Evolutionary conservation across 2,113 vertebrate species (phyloP).

Genomic region (Heterocephalus glaber): DNA sequence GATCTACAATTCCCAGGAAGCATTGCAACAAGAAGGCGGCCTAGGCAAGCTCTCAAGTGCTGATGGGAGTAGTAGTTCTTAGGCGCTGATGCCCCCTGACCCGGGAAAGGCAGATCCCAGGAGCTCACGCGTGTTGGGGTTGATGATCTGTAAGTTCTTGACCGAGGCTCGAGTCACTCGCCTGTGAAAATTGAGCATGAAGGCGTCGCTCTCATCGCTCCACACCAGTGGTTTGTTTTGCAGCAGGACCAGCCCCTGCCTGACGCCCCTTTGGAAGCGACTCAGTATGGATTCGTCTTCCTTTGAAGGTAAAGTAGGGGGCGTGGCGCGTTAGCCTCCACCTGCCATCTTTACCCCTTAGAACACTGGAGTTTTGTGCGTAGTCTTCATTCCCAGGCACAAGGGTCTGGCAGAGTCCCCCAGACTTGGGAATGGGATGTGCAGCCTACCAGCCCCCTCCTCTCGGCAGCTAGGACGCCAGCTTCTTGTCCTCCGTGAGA

Average conservation of each 20-base stretch:
- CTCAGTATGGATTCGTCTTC: slow-evolving; percentile 86
- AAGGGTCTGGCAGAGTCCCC: neutral
- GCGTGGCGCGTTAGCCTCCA: neutral
- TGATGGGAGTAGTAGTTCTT: neutral
- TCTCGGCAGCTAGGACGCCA: no score
- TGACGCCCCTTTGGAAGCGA: slow-evolving; percentile 85
- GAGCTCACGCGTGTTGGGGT: slow-evolving; percentile 88
- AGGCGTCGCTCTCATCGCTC: slow-evolving; percentile 89
- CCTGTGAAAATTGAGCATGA: slow-evolving; percentile 91
- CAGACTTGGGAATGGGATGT: neutral
- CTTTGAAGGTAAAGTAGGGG: neutral
- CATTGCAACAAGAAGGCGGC: neutral
- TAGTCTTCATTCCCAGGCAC: neutral
- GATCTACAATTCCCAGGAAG: slow-evolving; percentile 51
- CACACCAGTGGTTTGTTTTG: slow-evolving; percentile 90
- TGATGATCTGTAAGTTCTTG: slow-evolving; percentile 94
- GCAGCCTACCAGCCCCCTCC: neutral
- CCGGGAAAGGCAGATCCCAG: neutral
- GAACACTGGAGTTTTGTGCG: no score
- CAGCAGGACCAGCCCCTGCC: slow-evolving; percentile 87
- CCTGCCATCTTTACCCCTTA: neutral
- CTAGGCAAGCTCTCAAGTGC: neutral
- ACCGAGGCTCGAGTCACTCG: slow-evolving; percentile 92
- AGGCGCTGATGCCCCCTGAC: accelerated
- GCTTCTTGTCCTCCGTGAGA: no score